Conservation (phyloP, 2,113 vertebrate genomes). For the Fregata magnificens region DNA sequence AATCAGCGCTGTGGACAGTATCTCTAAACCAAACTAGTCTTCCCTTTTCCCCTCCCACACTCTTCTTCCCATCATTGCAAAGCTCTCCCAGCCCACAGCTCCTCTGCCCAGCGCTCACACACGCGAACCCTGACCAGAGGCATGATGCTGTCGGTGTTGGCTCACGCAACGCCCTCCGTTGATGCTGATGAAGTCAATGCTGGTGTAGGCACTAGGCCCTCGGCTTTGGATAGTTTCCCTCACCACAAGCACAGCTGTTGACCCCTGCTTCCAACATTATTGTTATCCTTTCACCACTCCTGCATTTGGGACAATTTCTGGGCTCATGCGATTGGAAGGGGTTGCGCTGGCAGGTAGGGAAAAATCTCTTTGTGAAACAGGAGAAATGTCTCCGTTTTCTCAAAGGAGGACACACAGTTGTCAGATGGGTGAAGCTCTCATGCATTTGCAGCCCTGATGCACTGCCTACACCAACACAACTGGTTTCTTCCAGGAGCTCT, state of each 20-base stretch:
- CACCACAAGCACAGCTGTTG: not conserved
- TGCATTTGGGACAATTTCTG: not conserved
- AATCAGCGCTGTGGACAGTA: slow-evolving; percentile 51
- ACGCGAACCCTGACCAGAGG: not conserved
- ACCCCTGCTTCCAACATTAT: not conserved
- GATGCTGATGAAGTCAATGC: not conserved
- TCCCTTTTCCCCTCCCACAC: not conserved
- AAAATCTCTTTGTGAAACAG: not conserved
- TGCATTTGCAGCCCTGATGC: not conserved
- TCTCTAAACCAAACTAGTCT: slow-evolving; percentile 43
- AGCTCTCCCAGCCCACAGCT: not conserved
- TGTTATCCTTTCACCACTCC: not conserved
- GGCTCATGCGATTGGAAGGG: not conserved
- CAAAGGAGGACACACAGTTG: not conserved
- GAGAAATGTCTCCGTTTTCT: not conserved
- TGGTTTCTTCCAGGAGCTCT: not conserved
- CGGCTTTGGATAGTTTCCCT: not conserved
- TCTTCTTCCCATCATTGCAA: not conserved
- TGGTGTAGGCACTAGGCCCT: not conserved
- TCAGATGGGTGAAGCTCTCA: not conserved
- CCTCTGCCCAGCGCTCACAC: not conserved
- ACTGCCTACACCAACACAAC: not conserved
- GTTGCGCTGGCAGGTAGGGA: not conserved
- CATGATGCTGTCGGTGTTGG: not conserved
- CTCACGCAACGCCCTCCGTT: rapidly evolving